Evolutionary conservation across 2,888 invertebrate species (phyloP).

Genomic region (Thumatha senex): DNA sequence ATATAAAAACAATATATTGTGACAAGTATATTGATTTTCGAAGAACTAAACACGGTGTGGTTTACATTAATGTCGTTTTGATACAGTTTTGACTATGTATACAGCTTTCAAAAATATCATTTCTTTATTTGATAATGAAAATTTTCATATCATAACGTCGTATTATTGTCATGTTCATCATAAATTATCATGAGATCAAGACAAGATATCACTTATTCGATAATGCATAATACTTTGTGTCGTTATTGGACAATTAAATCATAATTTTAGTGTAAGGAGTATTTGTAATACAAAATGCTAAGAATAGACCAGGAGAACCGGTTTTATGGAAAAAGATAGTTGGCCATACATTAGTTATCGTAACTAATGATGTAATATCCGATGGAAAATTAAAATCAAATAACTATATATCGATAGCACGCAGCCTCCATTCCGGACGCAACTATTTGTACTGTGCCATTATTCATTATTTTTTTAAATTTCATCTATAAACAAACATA

Average conservation of each 20-base stretch:
- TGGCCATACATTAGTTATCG: not conserved
- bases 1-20: too few species aligned
- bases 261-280: too few species aligned
- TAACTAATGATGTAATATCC: slow-evolving; percentile 2
- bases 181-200: not conserved
- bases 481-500: too few species aligned
- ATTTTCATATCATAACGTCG: too few species aligned
- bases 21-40: too few species aligned
- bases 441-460: too few species aligned
- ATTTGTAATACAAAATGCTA: not conserved
- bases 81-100: too few species aligned
- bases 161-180: not conserved
- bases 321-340: not conserved
- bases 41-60: too few species aligned
- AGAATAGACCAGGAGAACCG: not conserved
- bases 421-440: not conserved
- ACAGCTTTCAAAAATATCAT: too few species aligned
- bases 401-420: not conserved
- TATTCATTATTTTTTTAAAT: too few species aligned
- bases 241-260: not conserved
- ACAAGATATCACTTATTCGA: not conserved
- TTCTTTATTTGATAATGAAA: too few species aligned
- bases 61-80: too few species aligned
- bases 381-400: slow-evolving; percentile 3
- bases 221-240: not conserved